A percentile compares a stretch with the other conserved stretches of the same genome.
phyloP scores from a whole-genome alignment of 2,888 invertebrate genomes.

The Torymus auratus region DNA sequence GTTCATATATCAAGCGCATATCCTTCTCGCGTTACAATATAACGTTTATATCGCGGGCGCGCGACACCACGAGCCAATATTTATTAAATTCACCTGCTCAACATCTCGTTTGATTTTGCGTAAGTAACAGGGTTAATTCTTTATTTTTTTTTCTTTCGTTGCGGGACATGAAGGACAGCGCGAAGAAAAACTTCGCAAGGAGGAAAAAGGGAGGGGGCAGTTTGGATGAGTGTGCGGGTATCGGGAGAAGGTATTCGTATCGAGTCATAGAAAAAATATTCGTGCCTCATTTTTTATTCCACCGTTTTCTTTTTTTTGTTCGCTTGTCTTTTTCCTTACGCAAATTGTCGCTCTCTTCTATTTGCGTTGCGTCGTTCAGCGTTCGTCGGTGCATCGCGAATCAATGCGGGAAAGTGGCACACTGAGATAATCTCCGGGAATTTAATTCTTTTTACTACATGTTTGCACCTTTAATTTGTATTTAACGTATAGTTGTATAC shows the following conservation, averaged over 20 bases:
- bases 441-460: not conserved
- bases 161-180: not conserved
- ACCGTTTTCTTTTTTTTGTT: not conserved
- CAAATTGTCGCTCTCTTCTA: too few species aligned
- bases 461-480: too few species aligned
- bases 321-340: too few species aligned
- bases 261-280: conserved; percentile 49
- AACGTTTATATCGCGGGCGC: conserved; percentile 12
- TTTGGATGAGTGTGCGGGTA: not conserved
- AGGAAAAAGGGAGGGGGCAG: conserved; percentile 13
- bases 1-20: not conserved
- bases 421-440: not conserved
- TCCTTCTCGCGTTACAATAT: not conserved
- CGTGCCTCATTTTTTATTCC: conserved; percentile 11
- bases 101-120: conserved; percentile 68
- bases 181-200: conserved; percentile 30
- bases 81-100: conserved; percentile 56
- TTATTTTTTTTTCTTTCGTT: conserved; percentile 49
- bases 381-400: too few species aligned
- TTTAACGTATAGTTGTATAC: too few species aligned
- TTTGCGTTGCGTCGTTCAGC: too few species aligned
- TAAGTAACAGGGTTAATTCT: conserved; percentile 68
- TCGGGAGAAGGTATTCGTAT: not conserved
- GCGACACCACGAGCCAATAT: conserved; percentile 66
- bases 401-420: too few species aligned